phyloP scores from a whole-genome alignment of 2,113 vertebrate species.

The Chloroceryle aenea region DNA sequence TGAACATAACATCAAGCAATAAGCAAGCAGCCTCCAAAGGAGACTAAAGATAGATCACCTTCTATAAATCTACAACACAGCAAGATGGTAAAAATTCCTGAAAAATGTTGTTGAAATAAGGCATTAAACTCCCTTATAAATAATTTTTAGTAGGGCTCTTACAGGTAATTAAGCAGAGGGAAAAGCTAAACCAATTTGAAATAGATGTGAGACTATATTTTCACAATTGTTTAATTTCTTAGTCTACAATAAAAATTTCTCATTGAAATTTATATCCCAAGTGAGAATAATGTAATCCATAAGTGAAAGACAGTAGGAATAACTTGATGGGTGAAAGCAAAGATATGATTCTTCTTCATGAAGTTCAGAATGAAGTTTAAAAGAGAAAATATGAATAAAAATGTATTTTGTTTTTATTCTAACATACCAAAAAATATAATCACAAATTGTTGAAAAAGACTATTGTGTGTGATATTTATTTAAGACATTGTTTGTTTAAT shows the following conservation, averaged over 20 bases:
- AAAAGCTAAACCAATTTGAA: neutral
- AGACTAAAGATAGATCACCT: neutral
- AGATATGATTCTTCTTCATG: neutral
- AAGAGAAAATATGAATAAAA: neutral
- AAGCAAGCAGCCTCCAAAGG: neutral
- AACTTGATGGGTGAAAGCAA: neutral
- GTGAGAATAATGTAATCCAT: neutral
- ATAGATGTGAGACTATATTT: conserved; percentile 23
- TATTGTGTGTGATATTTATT: neutral
- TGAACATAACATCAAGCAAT: neutral
- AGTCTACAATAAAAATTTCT: neutral
- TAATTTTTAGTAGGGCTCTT: conserved; percentile 21
- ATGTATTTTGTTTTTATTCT: neutral
- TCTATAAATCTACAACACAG: neutral
- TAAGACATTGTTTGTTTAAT: neutral
- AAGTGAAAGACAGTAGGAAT: neutral
- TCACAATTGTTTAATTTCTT: neutral
- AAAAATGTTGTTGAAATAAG: neutral
- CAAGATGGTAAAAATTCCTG: conserved; percentile 14
- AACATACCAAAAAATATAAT: neutral
- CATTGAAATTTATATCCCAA: conserved; percentile 26
- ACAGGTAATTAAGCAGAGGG: conserved; percentile 25
- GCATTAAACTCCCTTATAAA: conserved; percentile 32
- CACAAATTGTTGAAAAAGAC: neutral
- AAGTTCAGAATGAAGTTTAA: neutral